Base-by-base conservation (phyloP, 2,113 vertebrate genomes). In the Hymenochirus boettgeri region DNA sequence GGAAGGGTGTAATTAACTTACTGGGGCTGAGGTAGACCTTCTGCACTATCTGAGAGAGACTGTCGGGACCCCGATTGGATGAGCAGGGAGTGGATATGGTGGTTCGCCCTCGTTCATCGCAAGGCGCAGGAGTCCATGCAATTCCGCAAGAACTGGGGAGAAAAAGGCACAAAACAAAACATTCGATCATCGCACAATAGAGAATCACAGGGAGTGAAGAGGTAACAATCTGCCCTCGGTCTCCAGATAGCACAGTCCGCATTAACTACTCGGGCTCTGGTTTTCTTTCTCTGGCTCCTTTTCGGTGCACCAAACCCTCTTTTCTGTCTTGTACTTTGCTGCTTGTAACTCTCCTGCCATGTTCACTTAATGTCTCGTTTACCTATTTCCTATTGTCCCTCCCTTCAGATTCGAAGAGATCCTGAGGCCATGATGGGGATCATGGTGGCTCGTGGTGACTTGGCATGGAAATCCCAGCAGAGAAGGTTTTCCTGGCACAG, bases 401-500 rank as follows among this genome's bases (percentile, higher is more conserved):
- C 45, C 9, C n/a, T 23, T 25, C 77, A 95, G 93, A 77, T 93
- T 95, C 57, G 87, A 92, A 52, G 90, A 95, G 80, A 93, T 94
- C 70, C 76, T 95, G 57, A 82, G 17, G 90, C 87, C 73, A 93
- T 91, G 1, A 92, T 95, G 1, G 93, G 93, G 0, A 88, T 95
- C 73, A 96, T 96, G 93, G 92, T 96, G 73, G 93, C 93, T 2
- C 88, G 92, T 3, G 93, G 93, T 1, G 92, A 95, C 84, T 96
- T 45, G 93, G 93, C 6, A 94, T 96, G 1, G 91, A 96, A 81
- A 95, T 96, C 65, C 92, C 92, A 0, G 82, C 84, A 0, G 91
- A 96, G 77, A 96, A 95, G 75, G 92, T 96, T 54, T 96, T 96
- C 75, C 82, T 96, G 2, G 93, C 93, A n/a, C 93, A 96, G 80